Evolutionary conservation across 37 sponge, comb jelly and placozoan genomes (phyloP).

Genomic region (Ephydatia muelleri): DNA sequence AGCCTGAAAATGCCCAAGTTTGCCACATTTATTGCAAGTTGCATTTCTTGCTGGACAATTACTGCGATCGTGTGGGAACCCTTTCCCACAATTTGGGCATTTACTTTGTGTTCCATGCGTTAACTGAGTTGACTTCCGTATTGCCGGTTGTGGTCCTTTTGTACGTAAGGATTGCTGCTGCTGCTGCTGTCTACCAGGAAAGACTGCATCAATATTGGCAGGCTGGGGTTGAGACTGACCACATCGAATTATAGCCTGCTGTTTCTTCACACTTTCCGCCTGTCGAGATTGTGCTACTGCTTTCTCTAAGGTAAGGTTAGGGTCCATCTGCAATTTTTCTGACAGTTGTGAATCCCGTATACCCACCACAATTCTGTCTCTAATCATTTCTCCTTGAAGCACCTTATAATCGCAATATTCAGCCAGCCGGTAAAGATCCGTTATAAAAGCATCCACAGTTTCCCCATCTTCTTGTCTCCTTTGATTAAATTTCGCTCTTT

Average conservation of each 20-base stretch:
- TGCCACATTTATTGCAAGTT: constrained; percentile 3
- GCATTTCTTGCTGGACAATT: constrained; percentile 27
- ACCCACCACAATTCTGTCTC: constrained; percentile 44
- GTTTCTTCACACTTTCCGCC: constrained; percentile 25
- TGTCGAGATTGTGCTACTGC: constrained; percentile 19
- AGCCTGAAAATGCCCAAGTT: constrained; percentile 5
- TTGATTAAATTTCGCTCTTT: constrained; percentile 50
- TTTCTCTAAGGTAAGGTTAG: constrained; percentile 27
- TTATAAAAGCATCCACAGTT: constrained; percentile 45
- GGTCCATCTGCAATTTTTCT: constrained; percentile 35
- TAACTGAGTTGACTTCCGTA: too few relatives aligned
- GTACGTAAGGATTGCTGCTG: too few relatives aligned
- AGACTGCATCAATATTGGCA: too few relatives aligned
- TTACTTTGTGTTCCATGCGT: too few relatives aligned
- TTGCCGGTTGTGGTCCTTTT: too few relatives aligned
- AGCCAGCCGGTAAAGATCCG: constrained; percentile 28
- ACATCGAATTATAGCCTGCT: constrained; percentile 15
- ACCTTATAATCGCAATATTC: constrained; percentile 37
- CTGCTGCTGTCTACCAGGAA: too few relatives aligned
- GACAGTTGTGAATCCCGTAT: constrained; percentile 31
- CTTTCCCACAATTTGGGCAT: constrained; percentile 10
- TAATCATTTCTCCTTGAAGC: constrained; percentile 52
- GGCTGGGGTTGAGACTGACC: too few relatives aligned
- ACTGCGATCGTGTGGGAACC: constrained; percentile 12
- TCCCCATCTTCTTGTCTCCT: constrained; percentile 46